Conservation (phyloP, 2,888 invertebrate species). For the Parochlus steinenii region DNA sequence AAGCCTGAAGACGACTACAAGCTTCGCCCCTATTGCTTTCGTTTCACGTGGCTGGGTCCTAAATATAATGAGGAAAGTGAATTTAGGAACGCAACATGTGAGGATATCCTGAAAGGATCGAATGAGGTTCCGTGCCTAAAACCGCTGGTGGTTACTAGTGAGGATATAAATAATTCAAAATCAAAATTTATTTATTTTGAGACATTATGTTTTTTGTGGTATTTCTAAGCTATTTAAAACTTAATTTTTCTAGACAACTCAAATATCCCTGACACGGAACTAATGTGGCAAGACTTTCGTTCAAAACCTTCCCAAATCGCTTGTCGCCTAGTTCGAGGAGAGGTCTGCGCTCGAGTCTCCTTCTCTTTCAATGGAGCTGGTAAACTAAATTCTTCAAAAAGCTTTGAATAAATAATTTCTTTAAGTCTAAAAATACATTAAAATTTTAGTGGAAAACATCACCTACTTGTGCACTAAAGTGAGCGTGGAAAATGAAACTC, state of each 20-base stretch:
- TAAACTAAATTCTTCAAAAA: constrained; percentile 24
- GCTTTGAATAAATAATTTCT: not conserved
- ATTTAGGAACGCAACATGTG: constrained; percentile 37
- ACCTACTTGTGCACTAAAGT: constrained; percentile 54
- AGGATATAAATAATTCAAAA: constrained; percentile 22
- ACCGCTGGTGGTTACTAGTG: constrained; percentile 47
- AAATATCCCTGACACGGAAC: constrained; percentile 41
- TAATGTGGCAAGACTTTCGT: constrained; percentile 39
- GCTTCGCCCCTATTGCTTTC: constrained; percentile 41
- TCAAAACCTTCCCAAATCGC: constrained; percentile 29
- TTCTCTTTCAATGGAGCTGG: constrained; percentile 43
- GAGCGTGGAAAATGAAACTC: constrained; percentile 30
- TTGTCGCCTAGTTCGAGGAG: constrained; percentile 39
- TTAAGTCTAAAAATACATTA: constrained; percentile 3
- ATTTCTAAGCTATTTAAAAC: too few relatives aligned
- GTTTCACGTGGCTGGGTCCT: constrained; percentile 53
- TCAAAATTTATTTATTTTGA: not conserved
- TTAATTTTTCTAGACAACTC: constrained; percentile 46
- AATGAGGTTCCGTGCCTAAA: constrained; percentile 41
- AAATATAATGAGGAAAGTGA: constrained; percentile 37
- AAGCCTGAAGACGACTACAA: too few relatives aligned
- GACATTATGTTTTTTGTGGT: too few relatives aligned
- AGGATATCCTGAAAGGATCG: constrained; percentile 34
- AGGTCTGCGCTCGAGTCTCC: constrained; percentile 46
- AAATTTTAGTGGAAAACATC: constrained; percentile 44